These are phyloP conservation scores for Brachionus plicatilis DNA, from an alignment of 1,140 invertebrate genomes.

Conservation along the genomic window DNA sequence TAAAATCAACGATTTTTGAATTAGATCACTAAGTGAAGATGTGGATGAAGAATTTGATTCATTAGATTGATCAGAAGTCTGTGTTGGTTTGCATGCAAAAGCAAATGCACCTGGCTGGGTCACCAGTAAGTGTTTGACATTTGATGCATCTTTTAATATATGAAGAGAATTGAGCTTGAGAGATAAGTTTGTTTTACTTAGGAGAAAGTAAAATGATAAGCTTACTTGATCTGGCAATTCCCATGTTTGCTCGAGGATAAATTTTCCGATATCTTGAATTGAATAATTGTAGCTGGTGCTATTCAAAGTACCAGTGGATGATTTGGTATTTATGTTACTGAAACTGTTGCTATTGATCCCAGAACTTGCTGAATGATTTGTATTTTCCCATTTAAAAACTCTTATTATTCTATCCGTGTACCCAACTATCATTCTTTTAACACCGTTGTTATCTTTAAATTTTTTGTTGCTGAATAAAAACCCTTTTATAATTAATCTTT, in stretches of 20 bases:
- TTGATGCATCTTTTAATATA: neutral
- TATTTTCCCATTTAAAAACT: constrained; percentile 7
- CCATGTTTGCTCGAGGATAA: constrained; percentile 11
- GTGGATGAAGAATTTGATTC: constrained; percentile 15
- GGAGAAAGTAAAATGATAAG: neutral
- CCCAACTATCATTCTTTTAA: constrained; percentile 14
- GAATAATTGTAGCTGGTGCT: neutral
- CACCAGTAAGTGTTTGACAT: neutral
- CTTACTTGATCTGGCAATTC: neutral
- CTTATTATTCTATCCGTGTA: constrained; percentile 27
- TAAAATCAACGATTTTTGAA: constrained; percentile 3
- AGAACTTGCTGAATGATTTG: neutral
- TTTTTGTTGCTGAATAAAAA: neutral
- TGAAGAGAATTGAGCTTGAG: constrained; percentile 7
- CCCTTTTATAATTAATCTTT: neutral
- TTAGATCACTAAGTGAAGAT: constrained; percentile 11
- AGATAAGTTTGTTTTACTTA: neutral
- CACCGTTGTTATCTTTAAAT: neutral
- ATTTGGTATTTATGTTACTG: neutral
- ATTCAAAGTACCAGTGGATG: neutral
- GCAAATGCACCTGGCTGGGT: constrained; percentile 7
- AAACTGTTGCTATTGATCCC: constrained; percentile 4
- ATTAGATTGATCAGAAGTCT: neutral
- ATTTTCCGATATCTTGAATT: neutral
- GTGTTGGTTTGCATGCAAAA: neutral